Conservation (phyloP, 2,888 invertebrate genomes). For the Cosmia pyralina region DNA sequence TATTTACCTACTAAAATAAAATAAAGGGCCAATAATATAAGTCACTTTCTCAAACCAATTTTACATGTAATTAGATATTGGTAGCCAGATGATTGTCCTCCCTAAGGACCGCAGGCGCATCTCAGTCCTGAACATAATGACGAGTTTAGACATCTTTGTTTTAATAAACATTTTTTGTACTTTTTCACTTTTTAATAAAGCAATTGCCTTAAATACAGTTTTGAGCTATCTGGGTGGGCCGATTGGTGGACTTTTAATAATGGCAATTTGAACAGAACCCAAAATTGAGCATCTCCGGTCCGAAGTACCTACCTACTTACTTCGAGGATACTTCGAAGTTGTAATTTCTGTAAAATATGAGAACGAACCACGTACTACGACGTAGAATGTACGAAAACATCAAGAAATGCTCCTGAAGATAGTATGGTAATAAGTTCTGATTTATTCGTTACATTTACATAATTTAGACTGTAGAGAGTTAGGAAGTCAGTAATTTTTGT, state of each 20-base stretch:
- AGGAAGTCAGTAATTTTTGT: conserved; percentile 38
- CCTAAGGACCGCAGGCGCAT: conserved; percentile 56
- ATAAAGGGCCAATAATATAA: conserved; percentile 15
- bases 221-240: conserved; percentile 76
- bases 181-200: conserved; percentile 69
- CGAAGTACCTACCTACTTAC: conserved; percentile 30
- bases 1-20: conserved; percentile 1
- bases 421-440: conserved; percentile 41
- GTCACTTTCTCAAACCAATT: conserved; percentile 42
- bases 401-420: conserved; percentile 19
- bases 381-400: conserved; percentile 30
- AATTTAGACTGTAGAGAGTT: conserved; percentile 44
- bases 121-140: conserved; percentile 52
- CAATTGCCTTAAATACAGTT: conserved; percentile 66
- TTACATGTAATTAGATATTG: conserved; percentile 51
- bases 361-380: conserved; percentile 27
- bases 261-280: conserved; percentile 74
- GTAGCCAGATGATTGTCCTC: conserved; percentile 53
- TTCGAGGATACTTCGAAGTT: conserved; percentile 56
- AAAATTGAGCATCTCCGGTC: conserved; percentile 77
- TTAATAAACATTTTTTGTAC: conserved; percentile 63
- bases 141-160: conserved; percentile 63
- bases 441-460: conserved; percentile 47
- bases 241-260: conserved; percentile 76
- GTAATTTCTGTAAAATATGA: conserved; percentile 69